phyloP scores from a whole-genome alignment of 2,888 invertebrate species.

The Vanessa cardui region DNA sequence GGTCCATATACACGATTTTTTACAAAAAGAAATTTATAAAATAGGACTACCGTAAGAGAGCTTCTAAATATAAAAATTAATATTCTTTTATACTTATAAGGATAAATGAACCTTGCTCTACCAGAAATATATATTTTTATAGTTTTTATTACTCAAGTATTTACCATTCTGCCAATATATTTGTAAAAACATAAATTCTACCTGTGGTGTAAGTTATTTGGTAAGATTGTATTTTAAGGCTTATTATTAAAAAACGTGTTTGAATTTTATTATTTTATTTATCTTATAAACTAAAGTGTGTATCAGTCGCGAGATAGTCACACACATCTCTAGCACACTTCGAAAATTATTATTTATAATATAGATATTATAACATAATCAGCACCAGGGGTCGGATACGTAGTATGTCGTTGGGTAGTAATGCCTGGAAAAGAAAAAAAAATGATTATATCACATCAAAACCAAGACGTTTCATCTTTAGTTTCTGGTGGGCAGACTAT shows the following conservation, averaged over 20 bases:
- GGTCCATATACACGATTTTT: too few species aligned
- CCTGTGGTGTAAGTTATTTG: background rate
- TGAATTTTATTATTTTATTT: conserved; percentile 29
- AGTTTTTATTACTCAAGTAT: too few species aligned
- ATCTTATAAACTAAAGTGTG: conserved; percentile 28
- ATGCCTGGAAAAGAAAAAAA: conserved; percentile 44
- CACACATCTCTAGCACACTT: conserved; percentile 32
- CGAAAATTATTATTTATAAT: conserved; percentile 15
- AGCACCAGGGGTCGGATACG: conserved; percentile 48
- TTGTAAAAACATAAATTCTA: background rate
- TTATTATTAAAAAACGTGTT: background rate
- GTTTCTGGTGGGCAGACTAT: too few species aligned
- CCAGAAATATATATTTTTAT: too few species aligned
- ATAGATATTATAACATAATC: conserved; percentile 21
- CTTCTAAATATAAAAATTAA: too few species aligned
- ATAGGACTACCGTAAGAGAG: too few species aligned
- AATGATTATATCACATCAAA: too few species aligned
- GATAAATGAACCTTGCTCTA: too few species aligned
- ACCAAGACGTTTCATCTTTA: too few species aligned
- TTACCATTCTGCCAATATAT: background rate
- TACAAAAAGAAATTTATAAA: too few species aligned
- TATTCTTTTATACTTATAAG: too few species aligned
- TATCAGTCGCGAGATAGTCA: conserved; percentile 39
- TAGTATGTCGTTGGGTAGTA: conserved; percentile 47
- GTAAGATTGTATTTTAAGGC: too few species aligned